Evolutionary conservation across 1,140 invertebrate species (phyloP).

Genomic region (Caenorhabditis elegans): WBcel235 BX284603.4:4969001-4969500

Average conservation of each 20-base stretch:
- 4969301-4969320: slow-evolving; percentile 19
- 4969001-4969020: too few species aligned
- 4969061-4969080: too few species aligned
- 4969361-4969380: neutral
- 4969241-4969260: slow-evolving; percentile 14
- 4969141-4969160: too few species aligned
- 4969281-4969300: slow-evolving; percentile 14
- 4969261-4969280: slow-evolving; percentile 16
- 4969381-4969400: neutral
- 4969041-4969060: too few species aligned
- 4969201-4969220: slow-evolving; percentile 2
- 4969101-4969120: too few species aligned
- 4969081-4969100: too few species aligned
- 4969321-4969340: slow-evolving; percentile 25
- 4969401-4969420: slow-evolving; percentile 29
- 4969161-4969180: too few species aligned
- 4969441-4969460: neutral
- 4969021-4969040: too few species aligned
- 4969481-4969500: neutral
- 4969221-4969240: neutral
- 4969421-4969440: slow-evolving; percentile 20
- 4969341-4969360: neutral
- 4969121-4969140: too few species aligned
- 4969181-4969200: too few species aligned
- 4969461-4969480: neutral